Base-by-base conservation (phyloP, 2,113 vertebrate genomes). In the Festucalex cinctus region DNA sequence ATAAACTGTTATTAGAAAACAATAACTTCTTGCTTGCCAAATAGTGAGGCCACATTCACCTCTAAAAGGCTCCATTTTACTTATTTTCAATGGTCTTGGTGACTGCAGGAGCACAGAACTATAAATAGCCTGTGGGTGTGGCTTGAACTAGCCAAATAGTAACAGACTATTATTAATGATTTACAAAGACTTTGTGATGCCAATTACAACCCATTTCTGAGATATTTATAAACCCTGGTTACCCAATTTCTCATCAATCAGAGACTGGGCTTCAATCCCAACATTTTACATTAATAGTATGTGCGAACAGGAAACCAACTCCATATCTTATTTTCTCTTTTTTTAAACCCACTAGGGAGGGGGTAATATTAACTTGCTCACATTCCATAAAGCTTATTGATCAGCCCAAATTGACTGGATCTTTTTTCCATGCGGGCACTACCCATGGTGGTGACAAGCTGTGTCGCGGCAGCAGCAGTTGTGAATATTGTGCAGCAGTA, bases 341-440 rank as follows among this genome's bases (percentile, higher is more conserved):
- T 39, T n/a, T 49, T n/a, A 9, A 49, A 49, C 1, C 6, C 26
- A 28, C 5, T 13, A 26, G 4, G 12, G 44, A 14, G 13, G 5
- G 26, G 54, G 6, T 6, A 7, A 4, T 17, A 43, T 13, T 43
- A 1, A 43, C 26, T 70, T 53, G 66, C 51, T 53, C 12, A 65
- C 66, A 44, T 62, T 64, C 57, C 58, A 51, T 65, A 51, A 66
- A 44, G 54, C 36, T 14, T 14, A 89, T 86, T 63, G 78, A 89
- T 83, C 76, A 14, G 1, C 41, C 51, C 6, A 3, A 26, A 83
- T 76, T 36, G 71, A 83, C 28, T 37, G 53, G 61, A 57, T 17
- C 0, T 20, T 35, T 61, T 35, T 51, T n/a, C 54, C 43, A 7
- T 41, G 39, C 8, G 26, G 71, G 53, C 54, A 14, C n/a, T 22